Evolutionary conservation across 2,113 vertebrate species (phyloP).

Genomic region (Notothenia rossii): DNA sequence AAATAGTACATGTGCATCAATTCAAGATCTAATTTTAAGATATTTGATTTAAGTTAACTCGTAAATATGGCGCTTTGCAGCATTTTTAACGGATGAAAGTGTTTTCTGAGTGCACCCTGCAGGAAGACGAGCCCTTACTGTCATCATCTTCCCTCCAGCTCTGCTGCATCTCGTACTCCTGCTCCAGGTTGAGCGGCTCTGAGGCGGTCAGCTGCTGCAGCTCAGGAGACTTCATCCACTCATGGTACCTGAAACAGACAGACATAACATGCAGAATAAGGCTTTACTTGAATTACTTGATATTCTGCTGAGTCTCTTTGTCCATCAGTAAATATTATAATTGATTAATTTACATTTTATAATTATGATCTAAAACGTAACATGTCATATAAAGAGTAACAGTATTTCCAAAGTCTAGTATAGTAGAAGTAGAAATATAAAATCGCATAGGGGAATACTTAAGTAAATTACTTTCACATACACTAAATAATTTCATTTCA

Average conservation of each 20-base stretch:
- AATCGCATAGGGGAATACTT: not conserved
- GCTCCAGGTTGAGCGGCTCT: constrained; percentile 91
- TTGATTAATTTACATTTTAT: not conserved
- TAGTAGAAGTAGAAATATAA: too few species aligned
- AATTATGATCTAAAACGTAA: not conserved
- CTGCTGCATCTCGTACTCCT: constrained; percentile 93
- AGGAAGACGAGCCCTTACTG: constrained; percentile 83
- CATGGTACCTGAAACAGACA: constrained; percentile 88
- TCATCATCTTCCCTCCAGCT: constrained; percentile 93
- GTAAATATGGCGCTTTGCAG: too few species aligned
- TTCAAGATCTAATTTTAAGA: not conserved
- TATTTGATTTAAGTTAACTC: too few species aligned
- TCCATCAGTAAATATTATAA: not conserved
- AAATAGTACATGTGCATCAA: not conserved
- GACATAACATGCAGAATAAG: not conserved
- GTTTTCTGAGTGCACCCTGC: not conserved
- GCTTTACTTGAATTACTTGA: not conserved
- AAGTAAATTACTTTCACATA: not conserved
- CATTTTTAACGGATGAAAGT: not conserved
- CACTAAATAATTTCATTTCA: too few species aligned
- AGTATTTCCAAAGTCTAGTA: not conserved
- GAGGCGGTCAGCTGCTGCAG: constrained; percentile 93
- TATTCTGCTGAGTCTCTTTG: not conserved
- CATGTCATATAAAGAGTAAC: not conserved
- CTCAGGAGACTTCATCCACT: constrained; percentile 95